Evolutionary conservation across 2,113 vertebrate genomes (phyloP), one percentile per base, ranked within the genome.

Genomic region (Nycticryphes semicollaris): DNA sequence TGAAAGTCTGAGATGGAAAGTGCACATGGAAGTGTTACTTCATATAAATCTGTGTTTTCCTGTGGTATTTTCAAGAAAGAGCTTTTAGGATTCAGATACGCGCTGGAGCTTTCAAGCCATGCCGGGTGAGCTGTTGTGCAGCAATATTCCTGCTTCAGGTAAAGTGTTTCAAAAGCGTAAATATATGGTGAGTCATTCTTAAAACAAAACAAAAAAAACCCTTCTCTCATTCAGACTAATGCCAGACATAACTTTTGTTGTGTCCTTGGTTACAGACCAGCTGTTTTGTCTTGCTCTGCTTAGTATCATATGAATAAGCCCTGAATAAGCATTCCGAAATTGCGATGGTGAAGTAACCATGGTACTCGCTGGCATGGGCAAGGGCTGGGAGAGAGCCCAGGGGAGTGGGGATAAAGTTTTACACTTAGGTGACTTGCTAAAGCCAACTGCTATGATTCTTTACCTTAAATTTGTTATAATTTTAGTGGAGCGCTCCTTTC

Each of bases 261-360:
- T 94, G 86, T 84, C 80, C 93, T 97, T 96, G 94, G 91, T 97
- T 97, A 90, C 85, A 95, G 90, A 97, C 87, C 95, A 96, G 94
- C 95, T 97, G 96, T 94, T 96, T 96, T 95, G 79, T 97, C 93
- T 95, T 83, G 72, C 72, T 94, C 95, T 97, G 96, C 84, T 96
- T 87, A 51, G 72, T 72, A 21, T 96, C 90, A 23, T 92, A 63
- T 96, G 96, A 97, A 96, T 97, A 97, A 95, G 80, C n/a, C 69
- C 89, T 78, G 90, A 93, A 93, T 81, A 95, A 91, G 95, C 96
- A 97, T 98, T 98, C 97, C 94, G 87, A 37, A 92, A 90, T 78
- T 67, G 66, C 33, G 4, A 50, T 47, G 76, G 83, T 87, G 69
- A 90, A 83, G 96, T 93, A 97, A 92, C 96, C 56, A 25, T 93